Conservation (phyloP, 2,113 vertebrate genomes). For the Melanerpes formicivorus region DNA sequence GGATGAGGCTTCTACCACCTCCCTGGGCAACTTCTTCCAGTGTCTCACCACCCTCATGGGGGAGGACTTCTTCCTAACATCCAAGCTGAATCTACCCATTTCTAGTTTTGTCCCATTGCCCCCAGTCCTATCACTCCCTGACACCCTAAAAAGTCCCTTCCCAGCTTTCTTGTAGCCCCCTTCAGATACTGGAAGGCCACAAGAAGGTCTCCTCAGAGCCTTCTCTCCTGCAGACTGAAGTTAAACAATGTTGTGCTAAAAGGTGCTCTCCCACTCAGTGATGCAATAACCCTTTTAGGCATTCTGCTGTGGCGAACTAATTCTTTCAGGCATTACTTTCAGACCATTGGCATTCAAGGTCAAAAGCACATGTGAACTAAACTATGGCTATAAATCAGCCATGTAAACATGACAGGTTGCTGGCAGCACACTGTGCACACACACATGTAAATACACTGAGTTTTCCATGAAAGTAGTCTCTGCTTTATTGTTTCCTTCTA, state of each 20-base stretch:
- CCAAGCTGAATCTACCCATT: no score
- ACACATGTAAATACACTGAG: not conserved
- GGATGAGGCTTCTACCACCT: no score
- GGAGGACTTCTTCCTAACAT: no score
- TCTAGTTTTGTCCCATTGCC: no score
- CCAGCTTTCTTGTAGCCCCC: no score
- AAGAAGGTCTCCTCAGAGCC: no score
- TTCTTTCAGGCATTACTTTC: not conserved
- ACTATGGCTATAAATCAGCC: not conserved
- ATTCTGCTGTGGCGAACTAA: not conserved
- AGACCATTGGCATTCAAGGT: not conserved
- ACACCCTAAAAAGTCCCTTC: no score
- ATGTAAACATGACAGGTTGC: not conserved
- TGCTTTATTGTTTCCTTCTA: not conserved
- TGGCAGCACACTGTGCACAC: not conserved
- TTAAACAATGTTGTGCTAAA: not conserved
- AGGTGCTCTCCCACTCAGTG: not conserved
- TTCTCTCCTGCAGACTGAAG: not conserved
- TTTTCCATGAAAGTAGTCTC: not conserved
- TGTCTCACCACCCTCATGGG: no score
- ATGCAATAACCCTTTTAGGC: not conserved
- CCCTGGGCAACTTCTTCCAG: no score
- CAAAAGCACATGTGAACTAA: not conserved
- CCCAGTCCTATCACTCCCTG: no score
- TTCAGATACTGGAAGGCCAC: no score